Evolutionary conservation across 2,888 invertebrate genomes (phyloP).

Genomic region (Pristionchus entomophagus): DNA sequence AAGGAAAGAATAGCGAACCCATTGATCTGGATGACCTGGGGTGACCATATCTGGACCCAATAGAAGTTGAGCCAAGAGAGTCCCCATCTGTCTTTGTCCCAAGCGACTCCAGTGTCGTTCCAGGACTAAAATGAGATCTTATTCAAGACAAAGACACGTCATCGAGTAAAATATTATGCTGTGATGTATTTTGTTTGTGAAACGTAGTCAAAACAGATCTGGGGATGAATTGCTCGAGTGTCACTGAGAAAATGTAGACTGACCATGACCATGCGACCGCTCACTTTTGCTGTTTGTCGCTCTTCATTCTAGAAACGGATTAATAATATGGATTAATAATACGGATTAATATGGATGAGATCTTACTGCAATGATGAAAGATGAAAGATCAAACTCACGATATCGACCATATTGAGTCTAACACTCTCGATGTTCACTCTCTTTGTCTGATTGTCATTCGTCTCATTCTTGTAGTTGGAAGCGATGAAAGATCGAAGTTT

Average conservation of each 20-base stretch:
- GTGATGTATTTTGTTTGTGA: no score
- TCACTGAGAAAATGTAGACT: constrained; percentile 34
- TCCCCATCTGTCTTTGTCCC: constrained; percentile 76
- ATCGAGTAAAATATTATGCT: no score
- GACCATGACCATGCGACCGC: constrained; percentile 73
- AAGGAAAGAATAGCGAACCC: constrained; percentile 56
- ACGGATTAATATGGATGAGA: no score
- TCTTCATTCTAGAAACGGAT: constrained; percentile 69
- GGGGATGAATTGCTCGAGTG: no score
- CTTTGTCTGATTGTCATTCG: constrained; percentile 55
- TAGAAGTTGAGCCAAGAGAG: constrained; percentile 76
- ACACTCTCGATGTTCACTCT: constrained; percentile 72
- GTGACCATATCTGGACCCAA: constrained; percentile 76
- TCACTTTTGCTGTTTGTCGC: constrained; percentile 70
- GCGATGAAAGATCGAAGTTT: constrained; percentile 72
- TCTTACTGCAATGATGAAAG: no score
- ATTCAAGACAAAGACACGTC: background rate
- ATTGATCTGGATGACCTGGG: constrained; percentile 72
- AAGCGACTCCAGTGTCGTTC: constrained; percentile 74
- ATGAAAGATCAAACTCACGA: constrained; percentile 63
- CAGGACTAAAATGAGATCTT: constrained; percentile 61
- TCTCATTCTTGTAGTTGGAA: constrained; percentile 50
- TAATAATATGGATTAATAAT: background rate
- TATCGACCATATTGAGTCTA: constrained; percentile 72
- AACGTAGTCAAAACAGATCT: no score